Evolutionary conservation across 2,797 vertebrate species (phyloP).

Genomic region (Silurus lanzhouensis): DNA sequence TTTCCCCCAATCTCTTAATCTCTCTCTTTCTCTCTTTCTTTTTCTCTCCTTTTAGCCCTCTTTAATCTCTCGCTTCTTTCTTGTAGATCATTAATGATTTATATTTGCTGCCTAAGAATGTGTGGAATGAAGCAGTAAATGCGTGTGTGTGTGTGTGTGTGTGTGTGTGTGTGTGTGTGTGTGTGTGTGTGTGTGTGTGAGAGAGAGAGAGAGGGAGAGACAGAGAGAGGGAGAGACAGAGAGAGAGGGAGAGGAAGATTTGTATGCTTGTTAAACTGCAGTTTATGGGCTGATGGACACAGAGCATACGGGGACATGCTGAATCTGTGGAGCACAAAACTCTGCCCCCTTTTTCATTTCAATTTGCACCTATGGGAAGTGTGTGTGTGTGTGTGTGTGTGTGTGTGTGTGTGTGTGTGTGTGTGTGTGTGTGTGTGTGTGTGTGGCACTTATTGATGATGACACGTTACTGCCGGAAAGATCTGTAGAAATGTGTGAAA

Average conservation of each 20-base stretch:
- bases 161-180: background rate
- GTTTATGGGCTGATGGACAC: conserved; percentile 13
- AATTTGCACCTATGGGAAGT: background rate
- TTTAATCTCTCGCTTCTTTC: conserved; percentile 11
- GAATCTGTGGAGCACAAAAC: background rate
- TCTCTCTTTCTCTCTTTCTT: background rate
- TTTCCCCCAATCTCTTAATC: conserved; percentile 13
- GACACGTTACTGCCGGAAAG: background rate
- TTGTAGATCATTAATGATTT: conserved; percentile 48
- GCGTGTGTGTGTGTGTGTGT: background rate
- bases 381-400: background rate
- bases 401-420: background rate
- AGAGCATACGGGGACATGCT: background rate
- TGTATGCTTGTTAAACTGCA: background rate
- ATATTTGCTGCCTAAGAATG: conserved; percentile 38
- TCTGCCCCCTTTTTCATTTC: background rate
- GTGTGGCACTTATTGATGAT: too few relatives aligned
- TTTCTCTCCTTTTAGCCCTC: conserved; percentile 6
- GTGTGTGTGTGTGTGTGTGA: background rate
- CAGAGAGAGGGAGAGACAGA: too few relatives aligned
- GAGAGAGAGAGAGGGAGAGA: too few relatives aligned
- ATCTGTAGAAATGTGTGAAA: background rate
- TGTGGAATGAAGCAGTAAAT: conserved; percentile 28
- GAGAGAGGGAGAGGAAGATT: background rate
- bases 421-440: background rate